phyloP scores from a whole-genome alignment of 2,113 vertebrate genomes.

The Alethe diademata region DNA sequence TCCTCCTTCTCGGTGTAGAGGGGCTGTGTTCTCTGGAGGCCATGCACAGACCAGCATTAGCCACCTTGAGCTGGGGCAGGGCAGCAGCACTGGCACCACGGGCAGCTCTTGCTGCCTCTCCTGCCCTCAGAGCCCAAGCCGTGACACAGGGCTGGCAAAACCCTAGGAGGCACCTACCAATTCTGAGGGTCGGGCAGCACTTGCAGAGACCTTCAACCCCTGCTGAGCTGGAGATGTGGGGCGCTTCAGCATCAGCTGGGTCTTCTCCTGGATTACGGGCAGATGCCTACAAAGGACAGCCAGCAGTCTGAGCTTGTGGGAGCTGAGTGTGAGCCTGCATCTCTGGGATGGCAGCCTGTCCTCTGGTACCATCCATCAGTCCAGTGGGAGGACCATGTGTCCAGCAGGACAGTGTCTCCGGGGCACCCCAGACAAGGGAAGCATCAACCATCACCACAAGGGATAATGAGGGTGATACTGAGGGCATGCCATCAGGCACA shows the following conservation, averaged over 20 bases:
- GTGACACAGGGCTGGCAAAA: neutral
- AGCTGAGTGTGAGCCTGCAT: neutral
- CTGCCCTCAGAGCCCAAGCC: neutral
- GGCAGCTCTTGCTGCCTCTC: neutral
- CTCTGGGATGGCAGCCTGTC: neutral
- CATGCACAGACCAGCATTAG: neutral
- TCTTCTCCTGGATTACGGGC: neutral
- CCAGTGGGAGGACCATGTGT: fast-evolving
- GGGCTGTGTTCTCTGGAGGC: neutral
- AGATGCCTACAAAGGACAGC: neutral
- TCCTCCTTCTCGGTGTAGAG: neutral
- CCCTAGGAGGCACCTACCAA: neutral
- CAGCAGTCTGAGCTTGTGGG: neutral
- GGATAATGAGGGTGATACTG: too few relatives aligned
- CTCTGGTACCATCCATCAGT: neutral
- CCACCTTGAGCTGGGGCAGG: neutral
- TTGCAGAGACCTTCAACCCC: neutral
- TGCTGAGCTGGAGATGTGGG: neutral
- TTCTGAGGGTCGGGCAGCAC: fast-evolving
- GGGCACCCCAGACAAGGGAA: neutral
- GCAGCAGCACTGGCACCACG: neutral
- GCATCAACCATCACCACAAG: neutral
- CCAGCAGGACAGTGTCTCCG: neutral
- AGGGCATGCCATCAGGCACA: neutral
- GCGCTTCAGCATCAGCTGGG: neutral